Evolutionary conservation across 1,140 invertebrate species (phyloP).

Genomic region (roundworm (Caenorhabditis elegans)): DNA sequence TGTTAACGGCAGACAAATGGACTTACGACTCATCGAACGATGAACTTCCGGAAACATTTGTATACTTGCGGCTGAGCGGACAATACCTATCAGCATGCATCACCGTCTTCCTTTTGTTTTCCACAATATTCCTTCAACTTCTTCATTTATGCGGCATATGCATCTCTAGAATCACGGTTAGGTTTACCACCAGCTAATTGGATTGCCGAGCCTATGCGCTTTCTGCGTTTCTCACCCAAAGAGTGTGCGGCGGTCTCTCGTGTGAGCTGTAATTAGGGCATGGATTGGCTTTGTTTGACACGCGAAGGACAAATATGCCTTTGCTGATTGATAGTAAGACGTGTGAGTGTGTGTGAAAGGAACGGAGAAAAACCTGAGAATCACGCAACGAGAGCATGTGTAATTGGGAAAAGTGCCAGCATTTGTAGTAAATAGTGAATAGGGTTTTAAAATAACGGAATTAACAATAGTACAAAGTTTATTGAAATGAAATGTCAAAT

Average conservation of each 20-base stretch:
- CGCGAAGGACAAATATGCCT: constrained; percentile 44
- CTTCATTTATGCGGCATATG: constrained; percentile 46
- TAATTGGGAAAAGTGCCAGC: too few species aligned
- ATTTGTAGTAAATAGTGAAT: too few species aligned
- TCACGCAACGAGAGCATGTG: background rate
- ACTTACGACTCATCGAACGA: constrained; percentile 43
- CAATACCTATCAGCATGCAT: constrained; percentile 49
- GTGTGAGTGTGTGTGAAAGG: background rate
- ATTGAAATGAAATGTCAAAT: too few species aligned
- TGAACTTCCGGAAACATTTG: constrained; percentile 56
- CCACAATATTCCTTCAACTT: constrained; percentile 48
- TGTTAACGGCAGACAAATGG: constrained; percentile 52
- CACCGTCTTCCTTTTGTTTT: constrained; percentile 45
- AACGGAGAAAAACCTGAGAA: background rate
- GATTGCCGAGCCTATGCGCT: background rate
- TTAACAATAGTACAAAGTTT: too few species aligned
- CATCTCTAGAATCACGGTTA: constrained; percentile 47
- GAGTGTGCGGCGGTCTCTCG: background rate
- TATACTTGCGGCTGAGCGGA: constrained; percentile 48
- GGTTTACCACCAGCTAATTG: background rate
- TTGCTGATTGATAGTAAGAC: background rate
- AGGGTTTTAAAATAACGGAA: too few species aligned
- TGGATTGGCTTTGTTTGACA: constrained; percentile 42
- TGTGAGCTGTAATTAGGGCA: constrained; percentile 10
- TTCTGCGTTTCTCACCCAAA: background rate